phyloP scores from a whole-genome alignment of 1,140 invertebrate species.

The Trachymyrmex septentrionalis region DNA sequence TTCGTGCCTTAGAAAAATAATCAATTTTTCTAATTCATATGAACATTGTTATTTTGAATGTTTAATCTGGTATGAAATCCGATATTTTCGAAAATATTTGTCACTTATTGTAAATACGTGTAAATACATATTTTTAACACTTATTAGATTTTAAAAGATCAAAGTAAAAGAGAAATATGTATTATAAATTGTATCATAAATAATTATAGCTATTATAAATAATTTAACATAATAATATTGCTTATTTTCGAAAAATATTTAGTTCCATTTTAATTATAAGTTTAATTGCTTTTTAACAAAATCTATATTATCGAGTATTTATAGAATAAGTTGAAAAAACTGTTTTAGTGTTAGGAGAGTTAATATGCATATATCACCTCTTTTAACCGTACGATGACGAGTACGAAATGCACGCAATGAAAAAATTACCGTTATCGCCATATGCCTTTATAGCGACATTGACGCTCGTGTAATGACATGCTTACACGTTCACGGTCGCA shows the following conservation, averaged over 20 bases:
- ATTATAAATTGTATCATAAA: not conserved
- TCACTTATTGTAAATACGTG: not conserved
- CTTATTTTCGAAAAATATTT: not conserved
- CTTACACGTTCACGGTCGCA: conserved; percentile 69
- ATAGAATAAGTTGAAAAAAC: not conserved
- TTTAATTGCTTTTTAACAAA: conserved; percentile 1
- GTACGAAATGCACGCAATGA: conserved; percentile 54
- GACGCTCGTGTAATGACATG: conserved; percentile 59
- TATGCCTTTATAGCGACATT: conserved; percentile 44
- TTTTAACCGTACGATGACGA: not conserved
- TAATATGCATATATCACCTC: not conserved
- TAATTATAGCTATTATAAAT: not conserved
- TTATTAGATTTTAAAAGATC: not conserved
- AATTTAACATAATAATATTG: not conserved
- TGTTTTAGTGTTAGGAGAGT: not conserved
- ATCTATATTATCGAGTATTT: not conserved
- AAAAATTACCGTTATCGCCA: conserved; percentile 56
- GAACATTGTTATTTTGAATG: not conserved
- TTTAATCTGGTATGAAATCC: not conserved
- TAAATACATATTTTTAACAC: not conserved
- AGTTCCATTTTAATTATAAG: not conserved
- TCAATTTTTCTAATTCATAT: not conserved
- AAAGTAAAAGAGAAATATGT: not conserved
- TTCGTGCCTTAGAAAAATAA: not conserved
- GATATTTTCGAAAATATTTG: not conserved